Conservation (phyloP, 2,797 vertebrate species). For the Microctenopoma steveboyesi region DNA sequence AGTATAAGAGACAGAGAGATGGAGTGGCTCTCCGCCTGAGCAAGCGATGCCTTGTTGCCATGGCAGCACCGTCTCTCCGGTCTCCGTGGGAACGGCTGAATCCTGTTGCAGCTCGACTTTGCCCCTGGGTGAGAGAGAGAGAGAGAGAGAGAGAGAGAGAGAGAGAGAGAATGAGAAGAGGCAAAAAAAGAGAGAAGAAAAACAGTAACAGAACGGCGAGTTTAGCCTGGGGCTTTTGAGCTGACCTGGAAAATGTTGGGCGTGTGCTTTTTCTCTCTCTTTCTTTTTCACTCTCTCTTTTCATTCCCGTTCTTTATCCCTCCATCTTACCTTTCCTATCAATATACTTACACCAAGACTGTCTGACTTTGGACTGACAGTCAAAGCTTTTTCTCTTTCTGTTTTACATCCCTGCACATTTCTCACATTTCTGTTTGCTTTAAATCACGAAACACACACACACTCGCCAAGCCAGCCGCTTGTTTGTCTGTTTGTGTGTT, state of each 20-base stretch:
- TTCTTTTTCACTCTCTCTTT: constrained; percentile 7
- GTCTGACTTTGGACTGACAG: constrained; percentile 14
- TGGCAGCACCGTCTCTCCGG: constrained; percentile 82
- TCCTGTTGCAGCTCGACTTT: constrained; percentile 84
- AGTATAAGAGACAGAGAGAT: constrained; percentile 40
- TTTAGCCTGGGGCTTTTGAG: constrained; percentile 70
- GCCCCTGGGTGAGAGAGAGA: constrained; percentile 67
- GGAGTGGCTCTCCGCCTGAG: constrained; percentile 63
- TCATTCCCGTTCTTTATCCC: constrained; percentile 6
- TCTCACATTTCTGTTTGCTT: too few relatives aligned
- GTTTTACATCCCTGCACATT: constrained; percentile 4
- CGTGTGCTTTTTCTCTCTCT: constrained; percentile 62
- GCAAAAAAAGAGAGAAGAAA: constrained; percentile 38
- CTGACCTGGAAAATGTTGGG: constrained; percentile 81
- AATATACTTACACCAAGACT: constrained; percentile 27
- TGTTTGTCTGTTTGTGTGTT: constrained; percentile 59
- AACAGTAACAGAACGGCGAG: constrained; percentile 75
- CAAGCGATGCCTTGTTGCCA: constrained; percentile 84
- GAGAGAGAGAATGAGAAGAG: constrained; percentile 25
- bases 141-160: constrained; percentile 37
- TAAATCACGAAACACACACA: constrained; percentile 3
- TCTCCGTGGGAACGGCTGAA: constrained; percentile 86
- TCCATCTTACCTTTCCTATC: constrained; percentile 39
- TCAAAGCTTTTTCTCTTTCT: too few relatives aligned
- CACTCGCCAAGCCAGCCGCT: constrained; percentile 22